A percentile compares a stretch with the other conserved stretches of the same genome.
Conservation (phyloP, 2,797 vertebrate genomes). For the Lagocephalus sceleratus region DNA sequence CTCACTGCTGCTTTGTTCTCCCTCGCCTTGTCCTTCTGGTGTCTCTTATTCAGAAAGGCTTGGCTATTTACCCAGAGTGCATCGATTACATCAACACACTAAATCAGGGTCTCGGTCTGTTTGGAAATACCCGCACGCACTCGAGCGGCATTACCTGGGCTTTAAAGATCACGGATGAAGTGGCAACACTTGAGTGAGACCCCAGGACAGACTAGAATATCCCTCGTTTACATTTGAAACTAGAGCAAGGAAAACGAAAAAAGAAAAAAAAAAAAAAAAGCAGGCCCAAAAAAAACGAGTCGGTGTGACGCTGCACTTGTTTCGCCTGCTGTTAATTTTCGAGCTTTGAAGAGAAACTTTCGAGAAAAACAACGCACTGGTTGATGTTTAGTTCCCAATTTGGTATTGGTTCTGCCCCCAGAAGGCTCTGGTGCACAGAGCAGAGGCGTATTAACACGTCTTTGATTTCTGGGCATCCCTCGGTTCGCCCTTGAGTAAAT, state of each 20-base stretch:
- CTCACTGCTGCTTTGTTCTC: conserved; percentile 56
- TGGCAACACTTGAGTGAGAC: conserved; percentile 6
- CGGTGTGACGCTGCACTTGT: background rate
- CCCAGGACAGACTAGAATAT: background rate
- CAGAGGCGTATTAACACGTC: conserved; percentile 42
- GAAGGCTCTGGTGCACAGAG: conserved; percentile 37
- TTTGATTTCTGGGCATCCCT: conserved; percentile 44
- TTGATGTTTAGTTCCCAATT: conserved; percentile 49
- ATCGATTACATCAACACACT: conserved; percentile 42
- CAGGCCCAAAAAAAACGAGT: background rate
- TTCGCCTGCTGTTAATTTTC: conserved; percentile 12
- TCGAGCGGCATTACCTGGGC: conserved; percentile 18
- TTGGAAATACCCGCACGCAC: conserved; percentile 33
- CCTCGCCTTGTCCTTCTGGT: conserved; percentile 47
- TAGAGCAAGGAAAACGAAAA: background rate
- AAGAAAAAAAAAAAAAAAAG: conserved; percentile 6
- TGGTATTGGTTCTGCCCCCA: conserved; percentile 44
- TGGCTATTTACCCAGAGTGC: conserved; percentile 27
- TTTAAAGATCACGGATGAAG: conserved; percentile 20
- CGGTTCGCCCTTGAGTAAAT: conserved; percentile 34
- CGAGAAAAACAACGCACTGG: conserved; percentile 28
- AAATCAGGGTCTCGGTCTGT: conserved; percentile 36
- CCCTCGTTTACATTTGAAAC: conserved; percentile 6
- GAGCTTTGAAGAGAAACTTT: conserved; percentile 23
- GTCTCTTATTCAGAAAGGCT: conserved; percentile 42